Evolutionary conservation across 1,140 invertebrate species (phyloP).

Genomic region (Hyphantria cunea): DNA sequence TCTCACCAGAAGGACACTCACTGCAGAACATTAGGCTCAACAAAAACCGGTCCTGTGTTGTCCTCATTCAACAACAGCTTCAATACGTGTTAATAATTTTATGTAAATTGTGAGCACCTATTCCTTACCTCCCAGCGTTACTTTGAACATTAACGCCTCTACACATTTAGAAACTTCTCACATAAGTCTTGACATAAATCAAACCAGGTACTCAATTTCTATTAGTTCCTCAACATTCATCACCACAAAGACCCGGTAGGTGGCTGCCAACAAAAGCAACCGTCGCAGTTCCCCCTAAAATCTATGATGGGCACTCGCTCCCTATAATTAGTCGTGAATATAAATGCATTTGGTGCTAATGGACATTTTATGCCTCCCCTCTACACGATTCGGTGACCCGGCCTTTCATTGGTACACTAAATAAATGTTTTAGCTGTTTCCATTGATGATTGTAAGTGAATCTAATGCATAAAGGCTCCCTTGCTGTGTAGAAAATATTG

Average conservation of each 20-base stretch:
- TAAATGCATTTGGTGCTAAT: slow-evolving; percentile 41
- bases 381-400: slow-evolving; percentile 2
- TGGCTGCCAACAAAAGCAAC: slow-evolving; percentile 7
- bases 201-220: slow-evolving; percentile 5
- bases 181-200: neutral
- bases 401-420: slow-evolving; percentile 11
- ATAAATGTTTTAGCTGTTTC: slow-evolving; percentile 6
- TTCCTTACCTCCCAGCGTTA: too few relatives aligned
- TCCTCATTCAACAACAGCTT: too few relatives aligned
- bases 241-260: neutral
- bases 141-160: too few relatives aligned
- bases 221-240: slow-evolving; percentile 4
- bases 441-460: slow-evolving; percentile 2
- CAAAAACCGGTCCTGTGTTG: too few relatives aligned
- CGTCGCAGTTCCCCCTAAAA: slow-evolving; percentile 18
- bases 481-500: neutral
- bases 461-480: neutral
- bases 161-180: too few relatives aligned
- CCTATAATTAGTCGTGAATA: slow-evolving; percentile 38
- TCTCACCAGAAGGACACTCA: too few relatives aligned
- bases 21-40: too few relatives aligned
- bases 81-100: too few relatives aligned
- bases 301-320: slow-evolving; percentile 16
- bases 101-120: too few relatives aligned
- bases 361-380: slow-evolving; percentile 25